Evolutionary conservation across 35 echinoderm and acorn worm genomes (phyloP).

Genomic region (Heliocidaris tuberculata): DNA sequence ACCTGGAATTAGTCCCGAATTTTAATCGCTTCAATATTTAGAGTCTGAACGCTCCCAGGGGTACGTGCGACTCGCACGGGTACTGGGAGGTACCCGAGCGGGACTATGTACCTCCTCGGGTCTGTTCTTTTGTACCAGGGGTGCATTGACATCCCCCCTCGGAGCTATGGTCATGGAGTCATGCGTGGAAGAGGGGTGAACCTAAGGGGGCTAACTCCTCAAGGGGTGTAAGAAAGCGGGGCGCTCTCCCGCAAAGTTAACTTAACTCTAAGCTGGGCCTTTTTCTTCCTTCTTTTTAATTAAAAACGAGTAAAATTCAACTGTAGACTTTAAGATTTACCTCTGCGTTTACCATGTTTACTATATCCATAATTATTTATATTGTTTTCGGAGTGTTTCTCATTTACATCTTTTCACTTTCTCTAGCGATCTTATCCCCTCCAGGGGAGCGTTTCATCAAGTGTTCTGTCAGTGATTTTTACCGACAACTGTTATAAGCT

Average conservation of each 20-base stretch:
- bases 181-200: not conserved
- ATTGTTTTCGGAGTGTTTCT: no score
- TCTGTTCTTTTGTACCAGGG: not conserved
- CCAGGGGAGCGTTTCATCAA: no score
- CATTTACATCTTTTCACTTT: no score
- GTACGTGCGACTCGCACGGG: not conserved
- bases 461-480: no score
- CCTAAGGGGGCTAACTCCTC: not conserved
- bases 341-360: no score
- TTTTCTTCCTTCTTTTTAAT: not conserved
- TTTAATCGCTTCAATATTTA: not conserved
- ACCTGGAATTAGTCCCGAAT: no score
- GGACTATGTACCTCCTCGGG: not conserved
- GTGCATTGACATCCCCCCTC: constrained; percentile 14
- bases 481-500: no score
- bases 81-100: not conserved
- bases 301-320: not conserved
- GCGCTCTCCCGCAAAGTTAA: not conserved
- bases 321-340: no score
- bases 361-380: no score
- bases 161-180: not conserved
- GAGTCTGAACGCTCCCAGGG: not conserved
- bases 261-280: not conserved
- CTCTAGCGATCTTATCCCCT: no score
- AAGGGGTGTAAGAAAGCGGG: not conserved